phyloP scores from a whole-genome alignment of 2,888 invertebrate genomes.

The Caenorhabditis sp. region DNA sequence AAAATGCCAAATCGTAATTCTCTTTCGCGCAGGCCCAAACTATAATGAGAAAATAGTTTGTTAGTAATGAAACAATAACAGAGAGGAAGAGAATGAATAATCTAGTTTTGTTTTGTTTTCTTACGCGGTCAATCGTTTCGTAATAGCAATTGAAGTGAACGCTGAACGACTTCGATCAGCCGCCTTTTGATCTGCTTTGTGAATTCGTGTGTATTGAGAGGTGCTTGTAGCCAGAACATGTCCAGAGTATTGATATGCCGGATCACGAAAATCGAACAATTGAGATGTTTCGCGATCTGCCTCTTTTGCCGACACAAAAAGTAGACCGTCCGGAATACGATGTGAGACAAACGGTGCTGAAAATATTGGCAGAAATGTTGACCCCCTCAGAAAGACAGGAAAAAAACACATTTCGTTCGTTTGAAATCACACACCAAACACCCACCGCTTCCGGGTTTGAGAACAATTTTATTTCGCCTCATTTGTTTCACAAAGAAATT shows the following conservation, averaged over 20 bases:
- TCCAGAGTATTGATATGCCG: constrained; percentile 52
- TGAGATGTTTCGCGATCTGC: constrained; percentile 59
- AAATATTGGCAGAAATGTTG: constrained; percentile 3
- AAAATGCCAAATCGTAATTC: constrained; percentile 56
- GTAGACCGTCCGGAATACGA: constrained; percentile 59
- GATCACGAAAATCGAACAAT: constrained; percentile 61
- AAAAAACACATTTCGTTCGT: not conserved
- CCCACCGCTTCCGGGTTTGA: not conserved
- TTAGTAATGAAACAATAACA: no score
- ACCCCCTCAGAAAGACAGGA: not conserved
- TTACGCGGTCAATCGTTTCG: constrained; percentile 48
- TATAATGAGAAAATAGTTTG: no score
- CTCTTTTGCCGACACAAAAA: constrained; percentile 61
- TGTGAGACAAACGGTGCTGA: constrained; percentile 43
- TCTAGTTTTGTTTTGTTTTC: no score
- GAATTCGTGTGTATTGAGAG: constrained; percentile 42
- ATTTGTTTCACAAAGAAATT: constrained; percentile 1
- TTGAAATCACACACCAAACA: constrained; percentile 4
- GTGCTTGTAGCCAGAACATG: constrained; percentile 45
- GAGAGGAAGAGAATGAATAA: no score
- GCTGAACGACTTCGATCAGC: constrained; percentile 52
- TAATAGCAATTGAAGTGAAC: constrained; percentile 49
- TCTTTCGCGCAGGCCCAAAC: constrained; percentile 53
- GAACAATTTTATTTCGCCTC: not conserved
- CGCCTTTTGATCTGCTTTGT: constrained; percentile 46